These are phyloP conservation scores for Coracopsis vasa DNA, from an alignment of 2,113 vertebrate genomes.

Conservation along the genomic window DNA sequence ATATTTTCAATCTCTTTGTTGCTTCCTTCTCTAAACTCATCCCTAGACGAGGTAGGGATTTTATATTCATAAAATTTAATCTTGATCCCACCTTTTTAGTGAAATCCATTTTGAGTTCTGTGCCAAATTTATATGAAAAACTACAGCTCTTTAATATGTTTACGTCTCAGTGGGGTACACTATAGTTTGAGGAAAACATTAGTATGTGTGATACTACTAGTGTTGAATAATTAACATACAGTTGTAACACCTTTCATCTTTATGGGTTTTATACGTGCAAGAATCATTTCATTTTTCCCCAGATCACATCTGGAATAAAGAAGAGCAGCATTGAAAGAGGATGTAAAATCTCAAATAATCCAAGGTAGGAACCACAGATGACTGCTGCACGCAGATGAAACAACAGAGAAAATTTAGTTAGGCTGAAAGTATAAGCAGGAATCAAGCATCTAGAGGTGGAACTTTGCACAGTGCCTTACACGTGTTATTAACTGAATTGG, in stretches of 20 bases:
- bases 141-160: neutral
- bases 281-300: neutral
- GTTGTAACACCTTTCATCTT: slow-evolving; percentile 12
- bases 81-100: neutral
- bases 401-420: neutral
- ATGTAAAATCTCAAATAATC: neutral
- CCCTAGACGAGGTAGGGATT: neutral
- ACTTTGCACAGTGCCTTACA: neutral
- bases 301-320: neutral
- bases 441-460: neutral
- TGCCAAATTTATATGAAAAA: neutral
- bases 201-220: neutral
- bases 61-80: neutral
- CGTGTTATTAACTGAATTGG: neutral
- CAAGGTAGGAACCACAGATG: neutral
- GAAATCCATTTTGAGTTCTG: neutral
- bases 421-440: neutral
- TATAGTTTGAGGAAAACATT: slow-evolving; percentile 1
- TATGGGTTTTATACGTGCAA: neutral
- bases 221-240: slow-evolving; percentile 36
- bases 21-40: neutral
- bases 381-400: neutral
- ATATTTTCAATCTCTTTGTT: neutral
- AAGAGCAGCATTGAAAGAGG: neutral
- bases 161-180: neutral